Evolutionary conservation across 2,888 invertebrate species (phyloP).

Genomic region (Exocentrus adspersus): DNA sequence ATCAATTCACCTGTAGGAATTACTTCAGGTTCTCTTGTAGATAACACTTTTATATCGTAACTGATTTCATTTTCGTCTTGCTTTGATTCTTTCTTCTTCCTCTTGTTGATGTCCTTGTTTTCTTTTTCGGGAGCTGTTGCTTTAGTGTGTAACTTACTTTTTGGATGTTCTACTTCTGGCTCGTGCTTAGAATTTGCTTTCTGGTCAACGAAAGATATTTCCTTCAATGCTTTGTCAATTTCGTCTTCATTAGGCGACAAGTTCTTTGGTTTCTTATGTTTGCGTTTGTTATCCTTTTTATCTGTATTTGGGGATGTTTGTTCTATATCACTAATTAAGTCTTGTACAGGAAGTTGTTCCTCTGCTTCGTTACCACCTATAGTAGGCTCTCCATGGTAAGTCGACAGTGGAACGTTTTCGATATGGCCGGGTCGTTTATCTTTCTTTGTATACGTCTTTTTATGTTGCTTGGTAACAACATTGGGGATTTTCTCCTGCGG

Average conservation of each 20-base stretch:
- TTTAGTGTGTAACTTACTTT: slow-evolving; percentile 34
- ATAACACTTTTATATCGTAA: neutral
- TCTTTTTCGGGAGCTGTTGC: slow-evolving; percentile 12
- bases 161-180: slow-evolving; percentile 30
- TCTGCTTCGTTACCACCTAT: slow-evolving; percentile 52
- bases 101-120: neutral
- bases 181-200: slow-evolving; percentile 29
- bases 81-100: slow-evolving; percentile 25
- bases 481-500: slow-evolving; percentile 46
- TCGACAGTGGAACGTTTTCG: slow-evolving; percentile 49
- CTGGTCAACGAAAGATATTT: slow-evolving; percentile 19
- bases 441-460: slow-evolving; percentile 50
- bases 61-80: neutral
- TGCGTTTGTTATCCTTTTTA: slow-evolving; percentile 38
- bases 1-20: neutral
- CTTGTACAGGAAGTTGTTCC: slow-evolving; percentile 49
- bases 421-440: slow-evolving; percentile 54
- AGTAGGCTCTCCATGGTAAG: slow-evolving; percentile 59
- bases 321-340: slow-evolving; percentile 53
- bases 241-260: slow-evolving; percentile 19
- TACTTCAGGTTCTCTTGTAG: too few species aligned
- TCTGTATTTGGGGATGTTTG: slow-evolving; percentile 54
- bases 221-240: slow-evolving; percentile 27
- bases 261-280: slow-evolving; percentile 25
- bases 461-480: slow-evolving; percentile 52